These are phyloP conservation scores for Bovichtus diacanthus DNA, from an alignment of 2,797 vertebrate species.

Conservation along the genomic window DNA sequence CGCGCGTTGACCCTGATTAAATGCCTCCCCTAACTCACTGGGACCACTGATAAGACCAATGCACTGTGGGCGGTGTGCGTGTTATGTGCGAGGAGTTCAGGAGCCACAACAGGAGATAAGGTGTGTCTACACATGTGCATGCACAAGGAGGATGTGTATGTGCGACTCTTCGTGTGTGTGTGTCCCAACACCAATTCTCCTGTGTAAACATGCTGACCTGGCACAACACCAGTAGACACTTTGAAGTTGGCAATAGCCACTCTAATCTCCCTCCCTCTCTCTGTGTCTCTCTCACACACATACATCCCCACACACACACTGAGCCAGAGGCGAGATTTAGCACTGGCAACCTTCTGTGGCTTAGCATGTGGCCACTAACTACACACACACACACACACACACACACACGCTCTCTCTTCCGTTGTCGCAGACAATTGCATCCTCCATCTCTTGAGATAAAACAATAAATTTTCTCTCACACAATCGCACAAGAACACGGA, in stretches of 20 bases:
- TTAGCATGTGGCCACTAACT: constrained; percentile 54
- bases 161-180: constrained; percentile 25
- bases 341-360: constrained; percentile 70
- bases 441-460: constrained; percentile 24
- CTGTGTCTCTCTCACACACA: constrained; percentile 19
- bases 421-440: constrained; percentile 30
- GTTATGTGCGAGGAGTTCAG: constrained; percentile 47
- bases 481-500: constrained; percentile 20
- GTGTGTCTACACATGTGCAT: constrained; percentile 55
- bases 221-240: constrained; percentile 79
- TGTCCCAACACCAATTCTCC: constrained; percentile 72
- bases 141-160: constrained; percentile 23
- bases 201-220: constrained; percentile 82
- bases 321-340: constrained; percentile 72
- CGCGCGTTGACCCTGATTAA: constrained; percentile 80
- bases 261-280: constrained; percentile 64
- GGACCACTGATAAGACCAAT: constrained; percentile 77
- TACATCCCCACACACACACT: constrained; percentile 20
- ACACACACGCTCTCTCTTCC: constrained; percentile 9
- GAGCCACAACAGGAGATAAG: constrained; percentile 49
- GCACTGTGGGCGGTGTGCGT: constrained; percentile 59
- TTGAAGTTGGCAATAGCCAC: constrained; percentile 79
- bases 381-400: constrained; percentile 15
- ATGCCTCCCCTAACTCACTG: constrained; percentile 73
- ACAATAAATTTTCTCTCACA: constrained; percentile 23